Evolutionary conservation across 2,113 vertebrate species (phyloP).

Genomic region (Alligator sinensis): DNA sequence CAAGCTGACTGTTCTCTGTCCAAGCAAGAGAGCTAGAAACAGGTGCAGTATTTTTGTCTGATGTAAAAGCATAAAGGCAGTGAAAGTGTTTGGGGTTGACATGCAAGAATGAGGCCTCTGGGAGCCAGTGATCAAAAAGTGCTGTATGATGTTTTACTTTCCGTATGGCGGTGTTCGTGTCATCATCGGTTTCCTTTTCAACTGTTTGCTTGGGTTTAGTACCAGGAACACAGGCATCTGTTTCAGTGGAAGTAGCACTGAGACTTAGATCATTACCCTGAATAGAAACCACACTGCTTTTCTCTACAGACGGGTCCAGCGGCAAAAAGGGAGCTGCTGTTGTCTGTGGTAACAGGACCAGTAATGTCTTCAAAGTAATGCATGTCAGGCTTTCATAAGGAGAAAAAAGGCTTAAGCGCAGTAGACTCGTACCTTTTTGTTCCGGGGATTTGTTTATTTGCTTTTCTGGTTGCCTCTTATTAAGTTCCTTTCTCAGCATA

Average conservation of each 20-base stretch:
- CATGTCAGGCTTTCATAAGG: not conserved
- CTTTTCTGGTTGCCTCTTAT: not conserved
- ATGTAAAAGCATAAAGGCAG: conserved; percentile 50
- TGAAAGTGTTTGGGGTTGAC: not conserved
- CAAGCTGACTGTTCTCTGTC: conserved; percentile 10
- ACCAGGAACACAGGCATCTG: conserved; percentile 9
- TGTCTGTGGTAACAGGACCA: conserved; percentile 32
- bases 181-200: conserved; percentile 14
- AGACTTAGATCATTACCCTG: conserved; percentile 53
- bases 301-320: not conserved
- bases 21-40: not conserved
- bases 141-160: conserved; percentile 1
- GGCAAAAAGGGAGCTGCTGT: conserved; percentile 21
- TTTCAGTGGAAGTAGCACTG: conserved; percentile 21
- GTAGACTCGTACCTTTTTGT: not conserved
- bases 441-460: not conserved
- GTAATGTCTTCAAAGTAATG: not conserved
- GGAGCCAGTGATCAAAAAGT: not conserved
- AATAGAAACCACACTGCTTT: not conserved
- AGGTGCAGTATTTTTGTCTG: conserved; percentile 48
- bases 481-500: not conserved
- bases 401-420: not conserved
- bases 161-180: conserved; percentile 28
- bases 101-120: not conserved
- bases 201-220: conserved; percentile 42